Evolutionary conservation across 2,888 invertebrate species (phyloP).

Genomic region (Megaustenia siamemsis): DNA sequence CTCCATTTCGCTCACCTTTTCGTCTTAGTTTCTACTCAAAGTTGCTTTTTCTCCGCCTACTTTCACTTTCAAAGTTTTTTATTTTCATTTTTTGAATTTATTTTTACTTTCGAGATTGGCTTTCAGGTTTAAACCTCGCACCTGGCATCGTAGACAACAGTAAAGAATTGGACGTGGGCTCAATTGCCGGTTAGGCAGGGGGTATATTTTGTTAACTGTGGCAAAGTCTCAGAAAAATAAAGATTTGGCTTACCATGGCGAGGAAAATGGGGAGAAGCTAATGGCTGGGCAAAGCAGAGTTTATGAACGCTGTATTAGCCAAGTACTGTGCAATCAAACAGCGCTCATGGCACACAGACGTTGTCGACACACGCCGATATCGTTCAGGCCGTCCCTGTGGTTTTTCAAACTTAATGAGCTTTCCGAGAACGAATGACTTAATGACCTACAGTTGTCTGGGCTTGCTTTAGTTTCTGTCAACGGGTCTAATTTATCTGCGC

Average conservation of each 20-base stretch:
- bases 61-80: too few species aligned
- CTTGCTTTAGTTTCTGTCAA: background rate
- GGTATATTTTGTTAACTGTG: background rate
- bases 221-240: background rate
- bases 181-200: constrained; percentile 2
- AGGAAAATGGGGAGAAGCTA: background rate
- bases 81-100: too few species aligned
- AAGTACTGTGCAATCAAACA: background rate
- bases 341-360: background rate
- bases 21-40: too few species aligned
- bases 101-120: constrained; percentile 4
- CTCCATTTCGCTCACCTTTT: background rate
- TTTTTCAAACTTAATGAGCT: background rate
- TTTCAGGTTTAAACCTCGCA: constrained; percentile 2
- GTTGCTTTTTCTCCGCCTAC: too few species aligned
- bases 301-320: constrained; percentile 19
- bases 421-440: background rate
- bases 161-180: background rate
- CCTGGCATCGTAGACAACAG: constrained; percentile 36
- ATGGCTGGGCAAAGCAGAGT: background rate
- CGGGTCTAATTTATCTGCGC: background rate
- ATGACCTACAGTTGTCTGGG: background rate
- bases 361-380: background rate
- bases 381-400: background rate
- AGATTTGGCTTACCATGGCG: background rate